A percentile compares a stretch with the other conserved stretches of the same genome.
Evolutionary conservation across 2,113 vertebrate genomes (phyloP).

Genomic region (Scomber scombrus): DNA sequence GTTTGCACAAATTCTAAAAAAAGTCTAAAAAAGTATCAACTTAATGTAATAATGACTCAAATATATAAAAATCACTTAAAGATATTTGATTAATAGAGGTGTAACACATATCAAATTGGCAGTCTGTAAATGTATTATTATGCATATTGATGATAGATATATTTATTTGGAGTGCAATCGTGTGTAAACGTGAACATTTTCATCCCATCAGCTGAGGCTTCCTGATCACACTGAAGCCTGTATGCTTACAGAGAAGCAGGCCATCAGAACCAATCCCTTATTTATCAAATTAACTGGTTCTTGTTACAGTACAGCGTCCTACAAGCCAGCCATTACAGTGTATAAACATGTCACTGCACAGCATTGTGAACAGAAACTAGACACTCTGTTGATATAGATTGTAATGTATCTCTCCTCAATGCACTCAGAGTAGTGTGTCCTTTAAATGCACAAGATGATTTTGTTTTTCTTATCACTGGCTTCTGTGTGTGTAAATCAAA

Average conservation of each 20-base stretch:
- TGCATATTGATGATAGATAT: conserved; percentile 80
- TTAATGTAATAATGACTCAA: conserved; percentile 78
- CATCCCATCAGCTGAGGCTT: conserved; percentile 85
- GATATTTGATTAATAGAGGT: conserved; percentile 79
- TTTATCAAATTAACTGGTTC: conserved; percentile 67
- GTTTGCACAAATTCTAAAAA: conserved; percentile 86
- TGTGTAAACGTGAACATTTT: conserved; percentile 87
- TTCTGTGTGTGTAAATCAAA: conserved; percentile 61
- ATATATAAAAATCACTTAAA: conserved; percentile 58
- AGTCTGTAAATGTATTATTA: conserved; percentile 83
- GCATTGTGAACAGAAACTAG: conserved; percentile 69
- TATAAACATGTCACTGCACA: conserved; percentile 71
- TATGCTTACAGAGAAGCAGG: conserved; percentile 66
- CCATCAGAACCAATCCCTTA: conserved; percentile 33
- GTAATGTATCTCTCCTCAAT: conserved; percentile 67
- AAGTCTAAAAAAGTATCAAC: conserved; percentile 77
- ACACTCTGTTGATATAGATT: conserved; percentile 67
- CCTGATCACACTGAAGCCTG: conserved; percentile 78
- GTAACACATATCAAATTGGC: conserved; percentile 86
- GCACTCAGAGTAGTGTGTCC: conserved; percentile 75
- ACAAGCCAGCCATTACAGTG: conserved; percentile 74
- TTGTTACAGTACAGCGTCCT: conserved; percentile 60
- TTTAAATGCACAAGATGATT: conserved; percentile 75
- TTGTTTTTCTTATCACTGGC: conserved; percentile 71
- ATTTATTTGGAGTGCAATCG: conserved; percentile 89